Evolutionary conservation across 2,113 vertebrate genomes (phyloP), one percentile per base, ranked within the genome.

Genomic region (Apeltes quadracus): DNA sequence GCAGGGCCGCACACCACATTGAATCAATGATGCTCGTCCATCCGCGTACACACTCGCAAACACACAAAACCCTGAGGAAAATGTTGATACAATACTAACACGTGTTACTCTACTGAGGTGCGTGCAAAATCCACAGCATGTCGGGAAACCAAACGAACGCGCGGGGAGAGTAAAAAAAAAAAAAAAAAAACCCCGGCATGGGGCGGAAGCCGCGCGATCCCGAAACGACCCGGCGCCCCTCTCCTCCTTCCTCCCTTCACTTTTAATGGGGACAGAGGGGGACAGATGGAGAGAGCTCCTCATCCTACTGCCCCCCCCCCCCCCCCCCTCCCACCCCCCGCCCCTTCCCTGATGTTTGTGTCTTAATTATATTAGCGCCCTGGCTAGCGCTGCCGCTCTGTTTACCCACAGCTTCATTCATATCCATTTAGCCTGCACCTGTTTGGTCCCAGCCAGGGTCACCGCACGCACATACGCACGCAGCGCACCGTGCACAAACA

Each of bases 401-500:
- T 96, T 95, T 95, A 97, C 95, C 94, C 96, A 97, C 95, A 95
- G 94, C 95, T 95, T 95, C 95, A 98, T 98, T 98, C 97, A 97
- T 98, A 97, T 97, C 96, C 96, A 98, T 98, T 99, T 98, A 98
- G 94, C 92, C 93, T 94, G 95, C 96, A 99, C 97, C 97, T 99
- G 97, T 97, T 98, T 97, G 93, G 95, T 95, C 95, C 93, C 87
- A 94, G 95, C 94, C 94, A 95, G 95, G 96, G 95, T 96, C 94
- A 95, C n/a, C n/a, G n/a, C n/a, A n/a, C n/a, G n/a, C n/a, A n/a
- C n/a, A n/a, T n/a, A n/a, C n/a, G n/a, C n/a, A n/a, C 95, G 93
- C 83, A 88, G 95, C 90, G 94, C 94, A 90, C 92, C 22, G 44
- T 44, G 59, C 79, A 78, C 75, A 38, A 32, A 64, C 55, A 39